These are phyloP conservation scores for Thermophis baileyi DNA, from an alignment of 2,113 vertebrate genomes.

Conservation along the genomic window DNA sequence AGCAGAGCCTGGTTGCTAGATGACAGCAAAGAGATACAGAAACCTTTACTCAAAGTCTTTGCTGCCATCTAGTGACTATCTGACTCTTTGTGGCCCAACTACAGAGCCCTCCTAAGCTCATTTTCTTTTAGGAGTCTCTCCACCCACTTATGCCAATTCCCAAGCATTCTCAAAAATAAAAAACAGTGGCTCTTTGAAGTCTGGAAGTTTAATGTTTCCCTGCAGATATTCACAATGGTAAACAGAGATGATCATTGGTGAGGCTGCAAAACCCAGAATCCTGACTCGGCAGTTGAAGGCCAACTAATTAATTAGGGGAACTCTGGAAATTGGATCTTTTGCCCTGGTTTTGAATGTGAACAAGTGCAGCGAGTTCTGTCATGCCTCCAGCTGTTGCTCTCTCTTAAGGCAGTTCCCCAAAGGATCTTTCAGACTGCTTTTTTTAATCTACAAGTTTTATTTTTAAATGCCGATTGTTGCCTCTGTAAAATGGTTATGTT, in stretches of 20 bases:
- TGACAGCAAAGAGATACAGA: not conserved
- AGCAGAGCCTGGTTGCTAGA: not conserved
- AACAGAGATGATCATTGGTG: not conserved
- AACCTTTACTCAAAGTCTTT: not conserved
- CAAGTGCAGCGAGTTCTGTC: not conserved
- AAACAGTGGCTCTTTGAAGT: not conserved
- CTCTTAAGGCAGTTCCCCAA: not conserved
- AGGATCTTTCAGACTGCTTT: not conserved
- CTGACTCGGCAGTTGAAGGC: not conserved
- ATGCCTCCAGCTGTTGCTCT: not conserved
- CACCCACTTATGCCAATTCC: not conserved
- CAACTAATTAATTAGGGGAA: not conserved
- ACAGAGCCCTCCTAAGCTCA: not conserved
- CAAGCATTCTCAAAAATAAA: not conserved
- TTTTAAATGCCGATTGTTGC: not conserved
- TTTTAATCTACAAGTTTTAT: not conserved
- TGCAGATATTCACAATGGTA: not conserved
- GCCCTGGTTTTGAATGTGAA: not conserved
- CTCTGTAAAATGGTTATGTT: not conserved
- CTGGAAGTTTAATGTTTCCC: not conserved
- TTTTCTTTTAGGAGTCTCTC: not conserved
- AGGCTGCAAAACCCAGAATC: not conserved
- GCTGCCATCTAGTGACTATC: not conserved
- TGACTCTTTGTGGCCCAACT: not conserved
- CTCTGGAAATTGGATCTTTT: not conserved